Percentiles rank a stretch among this genome's conserved stretches.
Conservation (phyloP, 2,888 invertebrate genomes). For the Xylota segnis region DNA sequence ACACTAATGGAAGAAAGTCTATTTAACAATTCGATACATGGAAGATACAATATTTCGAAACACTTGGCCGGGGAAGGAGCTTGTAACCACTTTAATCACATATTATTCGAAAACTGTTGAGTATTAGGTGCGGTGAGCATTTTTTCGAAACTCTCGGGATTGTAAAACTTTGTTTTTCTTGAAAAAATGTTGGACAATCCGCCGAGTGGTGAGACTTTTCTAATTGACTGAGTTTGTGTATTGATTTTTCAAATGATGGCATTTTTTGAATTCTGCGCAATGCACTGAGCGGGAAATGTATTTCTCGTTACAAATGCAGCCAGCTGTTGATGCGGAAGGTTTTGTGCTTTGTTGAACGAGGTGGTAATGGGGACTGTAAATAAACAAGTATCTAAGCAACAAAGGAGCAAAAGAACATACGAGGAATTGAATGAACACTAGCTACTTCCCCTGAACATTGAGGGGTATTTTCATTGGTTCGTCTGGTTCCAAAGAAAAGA, state of each 20-base stretch:
- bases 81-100: slow-evolving; percentile 17
- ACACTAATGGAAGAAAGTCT: slow-evolving; percentile 11
- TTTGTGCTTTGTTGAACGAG: slow-evolving; percentile 9
- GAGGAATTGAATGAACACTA: no score
- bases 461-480: no score
- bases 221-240: slow-evolving; percentile 13
- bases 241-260: slow-evolving; percentile 21
- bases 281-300: background rate
- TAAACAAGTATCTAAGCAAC: background rate
- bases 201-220: slow-evolving; percentile 12
- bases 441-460: no score
- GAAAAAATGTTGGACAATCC: slow-evolving; percentile 5
- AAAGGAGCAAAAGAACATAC: no score
- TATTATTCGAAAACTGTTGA: slow-evolving; percentile 1
- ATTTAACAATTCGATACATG: background rate
- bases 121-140: background rate
- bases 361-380: background rate
- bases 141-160: background rate
- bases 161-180: background rate
- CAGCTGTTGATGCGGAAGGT: slow-evolving; percentile 10
- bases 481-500: no score
- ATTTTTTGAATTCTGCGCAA: slow-evolving; percentile 18
- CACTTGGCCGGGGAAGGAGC: background rate
- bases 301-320: background rate
- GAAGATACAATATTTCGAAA: background rate